Conservation (phyloP, 23 tunicate species). For the Trididemnum clinides region DNA sequence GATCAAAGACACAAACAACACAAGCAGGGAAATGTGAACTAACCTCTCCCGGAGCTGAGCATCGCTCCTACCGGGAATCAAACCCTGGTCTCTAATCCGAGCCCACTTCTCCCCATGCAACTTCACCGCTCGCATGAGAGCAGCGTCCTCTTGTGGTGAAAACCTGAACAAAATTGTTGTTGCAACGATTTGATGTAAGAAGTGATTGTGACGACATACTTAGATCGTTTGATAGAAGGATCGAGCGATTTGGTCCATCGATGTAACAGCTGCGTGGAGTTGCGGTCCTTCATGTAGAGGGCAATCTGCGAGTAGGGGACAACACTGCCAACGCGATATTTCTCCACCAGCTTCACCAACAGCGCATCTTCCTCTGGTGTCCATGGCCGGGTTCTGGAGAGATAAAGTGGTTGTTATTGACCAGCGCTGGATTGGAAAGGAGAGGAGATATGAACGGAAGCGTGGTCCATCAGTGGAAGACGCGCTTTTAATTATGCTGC, state of each 20-base stretch:
- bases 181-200: too few relatives aligned
- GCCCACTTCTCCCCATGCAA: conserved; percentile 77
- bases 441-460: too few relatives aligned
- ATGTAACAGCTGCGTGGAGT: conserved; percentile 54
- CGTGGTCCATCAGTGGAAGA: too few relatives aligned
- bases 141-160: conserved; percentile 73
- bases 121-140: conserved; percentile 47
- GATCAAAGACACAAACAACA: too few relatives aligned
- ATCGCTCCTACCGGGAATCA: conserved; percentile 69
- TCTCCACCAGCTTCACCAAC: conserved; percentile 37
- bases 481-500: too few relatives aligned
- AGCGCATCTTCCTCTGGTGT: conserved; percentile 84
- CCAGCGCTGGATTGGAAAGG: too few relatives aligned
- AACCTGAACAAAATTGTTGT: conserved; percentile 47
- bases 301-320: conserved; percentile 72
- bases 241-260: conserved; percentile 82
- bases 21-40: not conserved
- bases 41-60: conserved; percentile 87
- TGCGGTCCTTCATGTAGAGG: conserved; percentile 27
- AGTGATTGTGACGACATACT: too few relatives aligned
- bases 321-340: conserved; percentile 49
- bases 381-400: conserved; percentile 69
- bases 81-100: conserved; percentile 58
- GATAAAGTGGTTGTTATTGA: too few relatives aligned
- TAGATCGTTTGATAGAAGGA: conserved; percentile 43